Evolutionary conservation across 2,888 invertebrate species (phyloP).

Genomic region (Epinotia ramella): DNA sequence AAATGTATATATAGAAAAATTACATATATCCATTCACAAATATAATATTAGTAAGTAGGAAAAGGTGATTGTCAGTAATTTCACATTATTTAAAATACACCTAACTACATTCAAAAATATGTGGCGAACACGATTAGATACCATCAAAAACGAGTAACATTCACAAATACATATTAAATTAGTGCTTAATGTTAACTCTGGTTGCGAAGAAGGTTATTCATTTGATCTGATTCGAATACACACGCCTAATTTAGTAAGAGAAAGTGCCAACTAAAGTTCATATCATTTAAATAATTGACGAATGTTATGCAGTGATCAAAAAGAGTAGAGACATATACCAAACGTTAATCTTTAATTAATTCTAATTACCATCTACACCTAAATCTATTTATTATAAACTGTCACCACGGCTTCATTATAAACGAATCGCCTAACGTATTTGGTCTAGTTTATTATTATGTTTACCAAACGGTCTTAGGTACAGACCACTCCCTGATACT

Average conservation of each 20-base stretch:
- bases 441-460: slow-evolving; percentile 45
- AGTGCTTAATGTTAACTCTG: slow-evolving; percentile 10
- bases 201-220: slow-evolving; percentile 1
- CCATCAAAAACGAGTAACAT: slow-evolving; percentile 23
- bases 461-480: slow-evolving; percentile 34
- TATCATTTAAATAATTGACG: slow-evolving; percentile 46
- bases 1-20: slow-evolving; percentile 47
- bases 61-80: slow-evolving; percentile 40
- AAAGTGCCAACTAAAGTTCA: slow-evolving; percentile 41
- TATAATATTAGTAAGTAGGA: slow-evolving; percentile 31
- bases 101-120: slow-evolving; percentile 32
- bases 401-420: slow-evolving; percentile 43
- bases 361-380: slow-evolving; percentile 39
- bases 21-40: slow-evolving; percentile 49
- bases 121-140: slow-evolving; percentile 22
- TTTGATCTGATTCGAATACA: slow-evolving; percentile 44
- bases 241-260: slow-evolving; percentile 32
- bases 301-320: slow-evolving; percentile 41
- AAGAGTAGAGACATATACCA: slow-evolving; percentile 40
- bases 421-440: slow-evolving; percentile 41
- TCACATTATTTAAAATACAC: slow-evolving; percentile 34
- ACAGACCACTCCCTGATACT: slow-evolving; percentile 32
- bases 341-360: slow-evolving; percentile 37
- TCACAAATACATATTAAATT: slow-evolving; percentile 16
- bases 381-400: slow-evolving; percentile 35